Evolutionary conservation across 2,888 invertebrate genomes (phyloP), one percentile per base, ranked within the genome.

Genomic region (Drosophila nr. fundita): DNA sequence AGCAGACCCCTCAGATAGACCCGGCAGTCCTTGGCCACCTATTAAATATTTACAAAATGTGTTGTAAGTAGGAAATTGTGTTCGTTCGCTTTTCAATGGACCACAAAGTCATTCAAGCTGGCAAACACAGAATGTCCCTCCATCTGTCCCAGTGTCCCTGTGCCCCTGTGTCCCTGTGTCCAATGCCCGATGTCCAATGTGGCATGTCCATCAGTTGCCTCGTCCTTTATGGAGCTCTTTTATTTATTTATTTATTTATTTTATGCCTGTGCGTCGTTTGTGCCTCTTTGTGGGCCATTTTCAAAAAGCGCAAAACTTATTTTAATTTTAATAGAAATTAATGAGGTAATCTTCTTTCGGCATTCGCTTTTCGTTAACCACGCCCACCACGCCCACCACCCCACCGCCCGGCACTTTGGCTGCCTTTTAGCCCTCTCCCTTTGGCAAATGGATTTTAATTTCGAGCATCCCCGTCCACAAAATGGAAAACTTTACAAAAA

Each of bases 281-380:
- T 62, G 73, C 69, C 65, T 58, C 70, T 73, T 68, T 83, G 74
- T 73, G 52, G 55, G 55, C 45, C 80, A 69, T 73, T 83, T 80
- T 55, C 67, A 65, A 76, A 78, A 76, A 79, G 80, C 76, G 66
- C 74, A 74, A 74, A 83, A 83, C 82, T 82, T 84, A 83, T 82
- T 82, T 82, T 85, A 83, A 83, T 83, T 83, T 83, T 83, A 83
- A 83, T 83, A 85, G 85, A 83, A 83, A 83, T 83, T 83, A 83
- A 83, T 83, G 85, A 84, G 85, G 85, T 83, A 83, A 83, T 83
- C 82, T 83, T 82, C 82, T 77, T 79, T 83, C 48, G 66, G 69
- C 64, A 57, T 73, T 76, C 58, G 59, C 65, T 53, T 65, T 24
- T 52, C 52, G 42, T 40, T 29, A 18, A 4, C 36, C 13, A 4